A percentile compares a stretch with the other conserved stretches of the same genome.
These are phyloP conservation scores for Phania funesta DNA, from an alignment of 2,888 invertebrate species.

Conservation along the genomic window DNA sequence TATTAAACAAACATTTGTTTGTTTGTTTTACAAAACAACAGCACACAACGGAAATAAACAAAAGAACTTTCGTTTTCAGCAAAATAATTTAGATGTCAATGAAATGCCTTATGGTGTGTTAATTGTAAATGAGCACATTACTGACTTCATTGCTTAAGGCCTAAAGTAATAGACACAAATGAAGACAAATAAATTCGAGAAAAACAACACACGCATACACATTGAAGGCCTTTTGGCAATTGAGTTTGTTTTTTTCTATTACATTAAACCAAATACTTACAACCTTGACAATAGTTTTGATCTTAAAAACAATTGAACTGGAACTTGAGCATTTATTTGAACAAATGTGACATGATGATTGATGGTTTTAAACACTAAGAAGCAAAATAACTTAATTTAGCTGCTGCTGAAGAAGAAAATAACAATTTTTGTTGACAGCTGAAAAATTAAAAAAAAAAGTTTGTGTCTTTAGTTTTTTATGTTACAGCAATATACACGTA, in stretches of 20 bases:
- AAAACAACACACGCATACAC: background rate
- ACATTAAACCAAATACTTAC: background rate
- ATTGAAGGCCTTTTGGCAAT: constrained; percentile 34
- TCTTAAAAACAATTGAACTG: constrained; percentile 15
- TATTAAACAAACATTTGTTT: background rate
- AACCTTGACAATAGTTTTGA: constrained; percentile 35
- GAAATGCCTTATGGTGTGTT: background rate
- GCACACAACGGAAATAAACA: constrained; percentile 17
- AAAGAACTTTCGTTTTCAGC: constrained; percentile 43
- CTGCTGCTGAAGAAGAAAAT: constrained; percentile 14
- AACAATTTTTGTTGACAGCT: background rate
- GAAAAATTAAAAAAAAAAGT: background rate
- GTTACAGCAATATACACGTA: too few relatives aligned
- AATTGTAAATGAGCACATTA: background rate
- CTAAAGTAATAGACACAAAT: background rate
- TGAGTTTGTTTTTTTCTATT: background rate
- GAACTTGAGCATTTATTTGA: background rate
- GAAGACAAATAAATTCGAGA: background rate
- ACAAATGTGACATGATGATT: constrained; percentile 16
- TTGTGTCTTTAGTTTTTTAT: too few relatives aligned
- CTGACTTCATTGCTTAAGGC: background rate
- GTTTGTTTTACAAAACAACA: background rate
- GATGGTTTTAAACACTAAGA: constrained; percentile 6
- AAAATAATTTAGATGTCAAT: constrained; percentile 23
- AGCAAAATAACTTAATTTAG: background rate